Base-by-base conservation (phyloP, 2,113 vertebrate species). In the Microcebus ravelobensis region DNA sequence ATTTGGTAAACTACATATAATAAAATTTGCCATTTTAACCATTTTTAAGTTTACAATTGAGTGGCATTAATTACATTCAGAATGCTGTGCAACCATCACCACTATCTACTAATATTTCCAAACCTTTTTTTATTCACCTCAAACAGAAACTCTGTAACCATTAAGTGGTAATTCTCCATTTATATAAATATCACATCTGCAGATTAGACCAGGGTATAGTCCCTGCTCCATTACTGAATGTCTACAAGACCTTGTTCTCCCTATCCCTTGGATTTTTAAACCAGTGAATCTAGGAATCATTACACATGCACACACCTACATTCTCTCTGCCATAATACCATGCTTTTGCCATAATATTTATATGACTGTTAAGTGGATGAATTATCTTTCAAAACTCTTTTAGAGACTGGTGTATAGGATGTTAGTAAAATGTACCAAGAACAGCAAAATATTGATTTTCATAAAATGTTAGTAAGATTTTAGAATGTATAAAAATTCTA, bases 381-480 rank as follows among this genome's bases (percentile, higher is more conserved):
- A 36, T 89, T 71, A 21, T 76, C 73, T 95, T 88, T 55, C 52
- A 82, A 63, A 84, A 73, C 65, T 92, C 74, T 61, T 84, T 84
- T 83, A 71, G 79, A 97, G 74, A 42, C 63, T 59, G 45, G 27
- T 94, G 18, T 29, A 12, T 84, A 42, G 57, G 21, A 80, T 87
- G 52, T 88, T 76, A 88, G n/a, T 81, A 59, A 63, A 87, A 52
- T 52, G 23, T 79, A 31, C 50, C 71, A 87, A 94, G 70, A 76
- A 74, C 17, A 48, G 36, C 70, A 86, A 87, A 92, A 76, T 85
- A 48, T 1, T 57, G 27, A 18, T 74, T 71, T 95, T 61, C 11
- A 90, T 73, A 83, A 80, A 90, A 94, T 87, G 31, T 79, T 83
- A 90, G 57, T 36, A 50, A 63, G 20, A 87, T 97, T 94, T 86